A percentile compares a stretch with the other conserved stretches of the same genome.
Evolutionary conservation across 2,888 invertebrate species (phyloP).

Genomic region (Strigamia transsilvanica): DNA sequence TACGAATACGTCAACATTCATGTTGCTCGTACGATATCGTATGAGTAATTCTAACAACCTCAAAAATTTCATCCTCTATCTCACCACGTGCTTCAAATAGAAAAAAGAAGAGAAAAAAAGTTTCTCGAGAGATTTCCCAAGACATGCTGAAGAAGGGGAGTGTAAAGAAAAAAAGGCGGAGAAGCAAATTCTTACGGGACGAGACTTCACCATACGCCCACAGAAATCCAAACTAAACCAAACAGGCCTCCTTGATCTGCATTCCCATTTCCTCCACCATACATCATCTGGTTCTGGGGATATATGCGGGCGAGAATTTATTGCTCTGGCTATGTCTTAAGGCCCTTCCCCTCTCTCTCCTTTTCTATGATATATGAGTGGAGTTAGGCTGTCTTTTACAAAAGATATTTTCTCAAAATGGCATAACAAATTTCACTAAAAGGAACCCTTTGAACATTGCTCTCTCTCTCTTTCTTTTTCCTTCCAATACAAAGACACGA

Average conservation of each 20-base stretch:
- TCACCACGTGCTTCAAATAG: slow-evolving; percentile 19
- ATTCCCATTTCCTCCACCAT: slow-evolving; percentile 44
- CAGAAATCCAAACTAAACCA: slow-evolving; percentile 44
- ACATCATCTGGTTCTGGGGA: slow-evolving; percentile 39
- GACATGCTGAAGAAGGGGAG: slow-evolving; percentile 10
- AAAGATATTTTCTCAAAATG: slow-evolving; percentile 42
- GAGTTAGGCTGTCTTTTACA: slow-evolving; percentile 44
- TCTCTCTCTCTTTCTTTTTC: background rate
- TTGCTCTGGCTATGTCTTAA: slow-evolving; percentile 44
- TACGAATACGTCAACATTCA: slow-evolving; percentile 35
- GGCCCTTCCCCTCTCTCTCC: slow-evolving; percentile 43
- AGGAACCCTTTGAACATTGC: slow-evolving; percentile 44
- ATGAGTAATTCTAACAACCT: slow-evolving; percentile 28
- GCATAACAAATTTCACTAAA: slow-evolving; percentile 44
- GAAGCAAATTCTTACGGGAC: slow-evolving; percentile 42
- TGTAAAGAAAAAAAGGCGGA: background rate
- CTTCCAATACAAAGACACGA: slow-evolving; percentile 44
- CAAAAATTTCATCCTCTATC: slow-evolving; percentile 33
- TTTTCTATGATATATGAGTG: slow-evolving; percentile 42
- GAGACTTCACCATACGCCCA: slow-evolving; percentile 39
- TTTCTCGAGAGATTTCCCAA: slow-evolving; percentile 29
- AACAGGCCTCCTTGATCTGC: slow-evolving; percentile 44
- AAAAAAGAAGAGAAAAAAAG: slow-evolving; percentile 12
- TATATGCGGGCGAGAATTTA: slow-evolving; percentile 44
- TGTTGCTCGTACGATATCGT: slow-evolving; percentile 8